Percentiles rank a stretch among this genome's conserved stretches.
phyloP scores from a whole-genome alignment of 1,140 invertebrate genomes.

The Uloborus diversus region DNA sequence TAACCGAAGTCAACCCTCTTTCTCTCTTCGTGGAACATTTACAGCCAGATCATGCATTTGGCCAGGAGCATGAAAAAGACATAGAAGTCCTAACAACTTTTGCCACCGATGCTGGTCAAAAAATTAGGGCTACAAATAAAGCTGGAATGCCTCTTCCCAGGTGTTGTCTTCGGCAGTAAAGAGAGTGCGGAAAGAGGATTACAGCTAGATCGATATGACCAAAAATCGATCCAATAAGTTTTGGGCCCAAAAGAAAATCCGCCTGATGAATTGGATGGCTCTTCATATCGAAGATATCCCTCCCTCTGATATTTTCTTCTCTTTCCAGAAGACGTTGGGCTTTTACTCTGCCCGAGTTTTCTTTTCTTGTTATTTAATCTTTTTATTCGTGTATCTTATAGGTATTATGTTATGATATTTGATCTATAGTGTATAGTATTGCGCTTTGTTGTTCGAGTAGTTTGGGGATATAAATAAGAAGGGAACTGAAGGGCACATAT shows the following conservation, averaged over 20 bases:
- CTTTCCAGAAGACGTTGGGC: too few relatives aligned
- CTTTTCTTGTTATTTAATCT: constrained; percentile 12
- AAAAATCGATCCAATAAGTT: constrained; percentile 20
- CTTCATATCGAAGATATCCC: neutral
- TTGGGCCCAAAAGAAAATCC: constrained; percentile 14
- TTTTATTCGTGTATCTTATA: constrained; percentile 1
- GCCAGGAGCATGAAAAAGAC: too few relatives aligned
- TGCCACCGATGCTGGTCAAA: too few relatives aligned
- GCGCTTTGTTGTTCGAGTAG: neutral
- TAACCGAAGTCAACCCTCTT: too few relatives aligned
- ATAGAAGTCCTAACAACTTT: too few relatives aligned
- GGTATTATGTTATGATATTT: constrained; percentile 14
- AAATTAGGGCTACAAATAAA: constrained; percentile 10
- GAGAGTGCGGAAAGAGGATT: constrained; percentile 5
- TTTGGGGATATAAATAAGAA: neutral
- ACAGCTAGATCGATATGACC: constrained; percentile 1
- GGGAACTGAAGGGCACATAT: too few relatives aligned
- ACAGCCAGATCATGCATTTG: too few relatives aligned
- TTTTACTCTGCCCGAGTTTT: neutral
- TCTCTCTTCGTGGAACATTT: too few relatives aligned
- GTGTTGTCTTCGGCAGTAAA: constrained; percentile 7
- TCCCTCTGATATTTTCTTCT: neutral
- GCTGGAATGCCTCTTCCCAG: neutral
- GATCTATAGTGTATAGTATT: neutral
- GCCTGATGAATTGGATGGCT: constrained; percentile 14